Conservation (phyloP, 2,113 vertebrate genomes). For the Mesembrinibis cayennensis region DNA sequence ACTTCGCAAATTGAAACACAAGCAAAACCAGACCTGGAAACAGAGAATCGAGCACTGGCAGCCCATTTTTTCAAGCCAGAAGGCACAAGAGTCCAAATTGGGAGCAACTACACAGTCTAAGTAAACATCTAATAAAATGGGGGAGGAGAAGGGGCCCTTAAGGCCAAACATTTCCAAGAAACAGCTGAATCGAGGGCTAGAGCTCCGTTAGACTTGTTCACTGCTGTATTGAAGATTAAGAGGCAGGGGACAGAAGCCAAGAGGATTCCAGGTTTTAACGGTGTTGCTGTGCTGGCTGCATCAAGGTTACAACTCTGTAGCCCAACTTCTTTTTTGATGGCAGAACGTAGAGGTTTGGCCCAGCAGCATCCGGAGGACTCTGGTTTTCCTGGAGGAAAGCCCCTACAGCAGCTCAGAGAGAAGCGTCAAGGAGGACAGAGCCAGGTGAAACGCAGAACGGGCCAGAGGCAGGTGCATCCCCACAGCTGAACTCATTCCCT, state of each 20-base stretch:
- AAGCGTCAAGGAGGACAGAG: background rate
- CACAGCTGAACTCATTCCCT: rapidly evolving
- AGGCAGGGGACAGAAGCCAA: background rate
- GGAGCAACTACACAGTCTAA: background rate
- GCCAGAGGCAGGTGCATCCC: background rate
- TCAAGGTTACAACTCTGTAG: background rate
- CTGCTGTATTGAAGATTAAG: background rate
- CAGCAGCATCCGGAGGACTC: background rate
- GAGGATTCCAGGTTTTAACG: background rate
- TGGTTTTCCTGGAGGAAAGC: background rate
- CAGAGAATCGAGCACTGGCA: background rate
- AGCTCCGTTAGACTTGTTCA: background rate
- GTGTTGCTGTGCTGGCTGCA: background rate
- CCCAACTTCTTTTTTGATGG: background rate
- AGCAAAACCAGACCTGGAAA: background rate
- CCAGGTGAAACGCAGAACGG: rapidly evolving
- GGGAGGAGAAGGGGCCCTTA: background rate
- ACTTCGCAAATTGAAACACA: background rate
- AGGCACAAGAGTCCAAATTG: background rate
- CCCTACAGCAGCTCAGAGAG: background rate
- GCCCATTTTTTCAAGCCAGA: background rate
- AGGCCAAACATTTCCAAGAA: background rate
- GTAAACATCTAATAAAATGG: background rate
- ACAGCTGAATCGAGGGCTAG: background rate
- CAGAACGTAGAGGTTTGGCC: background rate